Percentiles rank a stretch among this genome's conserved stretches.
Evolutionary conservation across 2,888 invertebrate species (phyloP).

Genomic region (Leucophenga maculata): DNA sequence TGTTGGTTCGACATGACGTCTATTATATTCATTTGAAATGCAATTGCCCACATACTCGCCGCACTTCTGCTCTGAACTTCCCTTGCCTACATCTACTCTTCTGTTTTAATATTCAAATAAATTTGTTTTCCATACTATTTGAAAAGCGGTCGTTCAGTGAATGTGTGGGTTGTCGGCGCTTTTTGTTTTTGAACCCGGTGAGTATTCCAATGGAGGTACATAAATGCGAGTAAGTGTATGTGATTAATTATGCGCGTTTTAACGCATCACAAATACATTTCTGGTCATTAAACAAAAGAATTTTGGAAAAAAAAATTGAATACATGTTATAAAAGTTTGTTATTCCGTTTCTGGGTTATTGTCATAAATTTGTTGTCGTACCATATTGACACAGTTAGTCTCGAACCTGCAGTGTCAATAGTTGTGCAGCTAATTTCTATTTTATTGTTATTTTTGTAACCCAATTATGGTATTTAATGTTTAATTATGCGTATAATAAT

Average conservation of each 20-base stretch:
- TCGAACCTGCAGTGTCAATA: no score
- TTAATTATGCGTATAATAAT: no score
- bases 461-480: no score
- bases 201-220: neutral
- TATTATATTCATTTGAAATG: neutral
- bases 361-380: conserved; percentile 16
- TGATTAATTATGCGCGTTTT: conserved; percentile 26
- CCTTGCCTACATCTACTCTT: neutral
- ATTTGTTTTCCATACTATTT: conserved; percentile 39
- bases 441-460: no score
- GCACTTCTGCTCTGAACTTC: neutral
- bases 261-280: conserved; percentile 18
- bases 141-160: conserved; percentile 25
- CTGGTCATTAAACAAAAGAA: conserved; percentile 16
- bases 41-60: neutral
- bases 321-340: neutral
- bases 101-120: conserved; percentile 2
- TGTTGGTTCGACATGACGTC: conserved; percentile 17
- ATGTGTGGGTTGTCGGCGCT: conserved; percentile 43
- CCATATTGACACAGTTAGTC: conserved; percentile 7
- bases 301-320: neutral
- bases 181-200: neutral
- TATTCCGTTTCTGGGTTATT: conserved; percentile 14
- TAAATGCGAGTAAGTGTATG: neutral
- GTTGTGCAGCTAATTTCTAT: no score